Evolutionary conservation across 2,888 invertebrate species (phyloP), one percentile per base, ranked within the genome.

Genomic region (Agrotis segetum): DNA sequence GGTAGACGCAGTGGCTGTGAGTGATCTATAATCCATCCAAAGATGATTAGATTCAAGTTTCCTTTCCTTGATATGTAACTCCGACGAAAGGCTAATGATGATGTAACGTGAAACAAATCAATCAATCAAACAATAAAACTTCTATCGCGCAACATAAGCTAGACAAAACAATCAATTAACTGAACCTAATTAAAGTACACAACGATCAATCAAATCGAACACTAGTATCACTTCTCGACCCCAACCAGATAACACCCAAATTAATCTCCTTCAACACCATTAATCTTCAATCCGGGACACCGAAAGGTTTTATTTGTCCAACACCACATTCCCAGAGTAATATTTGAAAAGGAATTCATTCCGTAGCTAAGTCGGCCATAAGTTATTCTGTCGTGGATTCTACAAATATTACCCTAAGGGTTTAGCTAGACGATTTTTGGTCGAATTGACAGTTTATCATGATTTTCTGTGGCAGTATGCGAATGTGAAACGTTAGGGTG

Each of bases 311-410:
- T 84, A 84, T 84, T 84, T 84, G 84, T 85, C 85, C 74, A 84
- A 82, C 79, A 75, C 80, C 85, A 85, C 82, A 85, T 82, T 82
- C 67, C 79, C 69, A 69, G 62, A 76, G 85, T 79, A 79, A 81
- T 79, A 79, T 85, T 82, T 80, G 82, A 82, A 83, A 82, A 83
- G 85, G 85, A 85, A 83, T 86, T 86, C 85, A 85, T 86, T 86
- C 79, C 67, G 74, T 55, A 79, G 79, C 85, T 83, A 87, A 85
- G 81, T 82, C 85, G 69, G 67, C 77, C 81, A 83, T 86, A 84
- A 76, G 77, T 86, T 85, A 86, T 83, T 75, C 84, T 74, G 84
- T 82, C 87, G 71, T 75, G 66, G 79, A 62, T 80, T 71, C 80
- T 72, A 84, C 84, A 85, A 86, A 86, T 87, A 87, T 86, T 84